A percentile compares a stretch with the other conserved stretches of the same genome.
Conservation (phyloP, 2,797 vertebrate genomes). For the Pangasius larnaudii region DNA sequence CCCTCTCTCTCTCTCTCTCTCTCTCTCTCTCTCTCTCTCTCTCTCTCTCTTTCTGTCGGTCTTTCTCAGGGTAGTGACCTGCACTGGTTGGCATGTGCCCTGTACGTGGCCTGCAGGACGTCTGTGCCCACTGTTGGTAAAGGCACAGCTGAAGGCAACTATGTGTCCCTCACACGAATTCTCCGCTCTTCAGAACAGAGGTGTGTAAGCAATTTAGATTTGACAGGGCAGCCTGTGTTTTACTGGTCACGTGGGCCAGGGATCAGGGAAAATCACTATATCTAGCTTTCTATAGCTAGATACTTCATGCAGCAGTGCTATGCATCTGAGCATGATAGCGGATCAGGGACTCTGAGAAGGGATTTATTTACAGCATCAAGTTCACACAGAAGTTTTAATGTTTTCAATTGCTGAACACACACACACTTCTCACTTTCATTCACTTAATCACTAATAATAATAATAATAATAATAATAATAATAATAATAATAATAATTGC, state of each 20-base stretch:
- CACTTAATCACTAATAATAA: background rate
- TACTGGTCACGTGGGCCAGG: background rate
- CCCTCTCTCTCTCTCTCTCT: conserved; percentile 19
- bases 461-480: too few relatives aligned
- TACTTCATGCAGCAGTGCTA: background rate
- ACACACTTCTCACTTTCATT: background rate
- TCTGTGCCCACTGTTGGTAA: conserved; percentile 87
- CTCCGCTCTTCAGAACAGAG: conserved; percentile 89
- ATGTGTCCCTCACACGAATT: conserved; percentile 91
- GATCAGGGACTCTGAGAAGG: background rate
- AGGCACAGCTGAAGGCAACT: conserved; percentile 90
- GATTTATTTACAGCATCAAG: background rate
- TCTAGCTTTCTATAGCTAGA: background rate
- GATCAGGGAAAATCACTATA: background rate
- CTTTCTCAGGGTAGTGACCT: conserved; percentile 84
- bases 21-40: conserved; percentile 28
- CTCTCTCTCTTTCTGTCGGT: conserved; percentile 47
- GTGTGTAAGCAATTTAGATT: conserved; percentile 65
- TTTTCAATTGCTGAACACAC: background rate
- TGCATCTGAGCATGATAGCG: background rate
- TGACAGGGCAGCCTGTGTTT: background rate
- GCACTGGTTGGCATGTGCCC: conserved; percentile 92
- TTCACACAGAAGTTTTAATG: background rate
- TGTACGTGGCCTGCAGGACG: conserved; percentile 92
- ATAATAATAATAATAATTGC: background rate